Conservation (phyloP, 2,888 invertebrate species). For the Rhagonycha lutea region DNA sequence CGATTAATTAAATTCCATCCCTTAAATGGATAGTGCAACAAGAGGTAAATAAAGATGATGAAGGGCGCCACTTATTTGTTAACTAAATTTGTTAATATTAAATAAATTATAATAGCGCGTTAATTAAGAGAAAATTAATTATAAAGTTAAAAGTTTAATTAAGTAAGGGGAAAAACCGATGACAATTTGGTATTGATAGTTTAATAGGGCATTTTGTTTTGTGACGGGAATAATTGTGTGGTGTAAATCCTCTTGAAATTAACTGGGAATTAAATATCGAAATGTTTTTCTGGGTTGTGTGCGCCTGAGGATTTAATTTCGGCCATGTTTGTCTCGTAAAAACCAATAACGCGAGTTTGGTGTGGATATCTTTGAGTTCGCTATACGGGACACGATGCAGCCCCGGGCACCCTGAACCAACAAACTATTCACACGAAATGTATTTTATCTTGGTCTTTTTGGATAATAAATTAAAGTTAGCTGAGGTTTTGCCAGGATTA, state of each 20-base stretch:
- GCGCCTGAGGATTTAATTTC: slow-evolving; percentile 55
- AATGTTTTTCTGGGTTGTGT: slow-evolving; percentile 54
- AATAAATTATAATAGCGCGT: background rate
- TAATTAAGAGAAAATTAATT: background rate
- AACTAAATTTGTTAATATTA: background rate
- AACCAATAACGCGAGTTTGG: slow-evolving; percentile 51
- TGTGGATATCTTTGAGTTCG: slow-evolving; percentile 36
- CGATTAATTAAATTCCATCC: slow-evolving; percentile 35
- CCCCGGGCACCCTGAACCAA: slow-evolving; percentile 35
- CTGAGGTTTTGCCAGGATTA: slow-evolving; percentile 42
- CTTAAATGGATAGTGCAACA: slow-evolving; percentile 11
- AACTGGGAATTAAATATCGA: slow-evolving; percentile 55
- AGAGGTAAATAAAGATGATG: background rate
- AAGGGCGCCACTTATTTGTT: background rate
- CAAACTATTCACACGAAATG: slow-evolving; percentile 49
- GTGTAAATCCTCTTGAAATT: slow-evolving; percentile 48
- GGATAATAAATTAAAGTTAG: slow-evolving; percentile 47
- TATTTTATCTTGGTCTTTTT: slow-evolving; percentile 47
- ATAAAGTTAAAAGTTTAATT: background rate
- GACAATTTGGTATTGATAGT: background rate
- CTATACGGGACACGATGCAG: slow-evolving; percentile 36
- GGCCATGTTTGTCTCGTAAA: slow-evolving; percentile 56
- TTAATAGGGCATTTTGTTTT: slow-evolving; percentile 17
- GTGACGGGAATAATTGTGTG: slow-evolving; percentile 29
- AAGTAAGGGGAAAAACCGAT: background rate